Evolutionary conservation across 1,140 invertebrate genomes (phyloP), one percentile per base, ranked within the genome.

Genomic region (Habropoda laboriosa): DNA sequence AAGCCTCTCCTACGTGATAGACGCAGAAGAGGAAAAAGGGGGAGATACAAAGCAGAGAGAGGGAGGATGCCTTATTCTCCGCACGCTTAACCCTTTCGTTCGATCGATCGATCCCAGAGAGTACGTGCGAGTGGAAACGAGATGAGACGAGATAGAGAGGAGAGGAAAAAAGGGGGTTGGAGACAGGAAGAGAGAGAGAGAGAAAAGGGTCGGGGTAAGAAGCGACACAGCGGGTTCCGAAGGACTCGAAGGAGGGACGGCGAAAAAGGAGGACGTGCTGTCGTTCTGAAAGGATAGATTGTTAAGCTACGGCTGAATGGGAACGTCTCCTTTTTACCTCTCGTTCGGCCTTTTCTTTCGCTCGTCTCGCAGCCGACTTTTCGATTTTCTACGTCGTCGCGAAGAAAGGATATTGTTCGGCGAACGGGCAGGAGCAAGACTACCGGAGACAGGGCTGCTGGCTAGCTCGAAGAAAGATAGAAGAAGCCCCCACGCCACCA

Each of bases 391-490:
- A 87, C 86, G 79, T 86, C 86, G 88, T 86, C 83, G 83, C 81
- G 77, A 88, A 89, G 86, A 91, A 91, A 90, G 84, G 88, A 89
- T 89, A 91, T 91, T 91, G 88, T 90, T 87, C 87, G 57, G 57
- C 76, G 32, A n/a, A n/a, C 57, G 13, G 73, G 66, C 67, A 68
- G 68, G 35, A 49, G 53, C 45, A 42, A 66, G 13, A n/a, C n/a
- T n/a, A n/a, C 21, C 13, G 47, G 55, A 55, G 58, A 76, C 38
- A 70, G 68, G 32, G n/a, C n/a, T n/a, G n/a, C 24, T 47, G 55
- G 16, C 13, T 55, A n/a, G n/a, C 24, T 3, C 13, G 18, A 32
- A 18, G 55, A 30, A n/a, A 6, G 21, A 0, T 0, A n/a, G 35
- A 16, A 16, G 30, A 27, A 35, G 27, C 32, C 51, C 10, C 3